Evolutionary conservation across 2,797 vertebrate genomes (phyloP).

Genomic region (Sandelia bainsii): DNA sequence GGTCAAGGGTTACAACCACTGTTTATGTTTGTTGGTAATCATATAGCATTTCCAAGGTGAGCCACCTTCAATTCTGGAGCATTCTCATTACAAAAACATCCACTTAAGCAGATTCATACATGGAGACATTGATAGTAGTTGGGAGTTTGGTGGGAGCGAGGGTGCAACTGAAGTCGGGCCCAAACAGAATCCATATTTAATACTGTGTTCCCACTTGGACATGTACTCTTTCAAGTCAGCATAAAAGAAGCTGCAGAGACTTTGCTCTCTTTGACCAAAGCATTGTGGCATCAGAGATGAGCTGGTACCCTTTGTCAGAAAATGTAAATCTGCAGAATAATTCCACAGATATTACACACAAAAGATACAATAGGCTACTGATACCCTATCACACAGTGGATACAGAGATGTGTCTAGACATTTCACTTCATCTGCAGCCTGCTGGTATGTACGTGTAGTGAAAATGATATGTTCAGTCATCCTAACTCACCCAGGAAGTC

Average conservation of each 20-base stretch:
- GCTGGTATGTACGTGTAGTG: slow-evolving; percentile 82
- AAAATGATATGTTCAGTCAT: slow-evolving; percentile 83
- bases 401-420: slow-evolving; percentile 69
- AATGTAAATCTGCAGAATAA: slow-evolving; percentile 46
- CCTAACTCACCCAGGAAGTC: slow-evolving; percentile 80
- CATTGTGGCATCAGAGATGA: slow-evolving; percentile 66
- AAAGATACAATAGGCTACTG: not conserved
- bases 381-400: slow-evolving; percentile 51
- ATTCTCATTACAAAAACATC: slow-evolving; percentile 81
- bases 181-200: slow-evolving; percentile 81
- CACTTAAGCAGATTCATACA: slow-evolving; percentile 77
- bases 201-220: slow-evolving; percentile 64
- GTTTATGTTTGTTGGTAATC: slow-evolving; percentile 81
- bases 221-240: slow-evolving; percentile 81
- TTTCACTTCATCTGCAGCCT: slow-evolving; percentile 72
- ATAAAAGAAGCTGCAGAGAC: slow-evolving; percentile 76
- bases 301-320: slow-evolving; percentile 38
- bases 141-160: slow-evolving; percentile 49
- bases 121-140: slow-evolving; percentile 62
- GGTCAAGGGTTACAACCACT: slow-evolving; percentile 77
- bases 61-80: slow-evolving; percentile 69
- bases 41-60: slow-evolving; percentile 74
- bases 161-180: slow-evolving; percentile 68
- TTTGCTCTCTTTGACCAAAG: slow-evolving; percentile 62
- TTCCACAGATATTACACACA: slow-evolving; percentile 10